phyloP scores from a whole-genome alignment of 2,888 invertebrate species.

The Halocaridina rubra region DNA sequence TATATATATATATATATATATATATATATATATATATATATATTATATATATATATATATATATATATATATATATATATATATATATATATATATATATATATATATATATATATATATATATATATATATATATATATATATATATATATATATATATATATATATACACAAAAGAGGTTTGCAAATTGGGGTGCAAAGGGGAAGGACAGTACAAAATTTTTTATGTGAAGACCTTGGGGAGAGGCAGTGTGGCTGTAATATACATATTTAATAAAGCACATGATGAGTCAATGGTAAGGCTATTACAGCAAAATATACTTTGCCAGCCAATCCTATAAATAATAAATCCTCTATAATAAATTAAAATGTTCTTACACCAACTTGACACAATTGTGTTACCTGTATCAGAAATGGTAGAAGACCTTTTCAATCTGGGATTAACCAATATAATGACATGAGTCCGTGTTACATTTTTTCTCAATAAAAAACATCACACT shows the following conservation, averaged over 20 bases:
- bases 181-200: conserved; percentile 3
- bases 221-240: conserved; percentile 50
- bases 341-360: neutral
- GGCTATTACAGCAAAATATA: conserved; percentile 55
- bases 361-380: neutral
- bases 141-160: no score
- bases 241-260: conserved; percentile 57
- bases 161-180: conserved; percentile 24
- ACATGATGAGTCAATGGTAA: conserved; percentile 51
- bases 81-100: no score
- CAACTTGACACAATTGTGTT: conserved; percentile 15
- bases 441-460: neutral
- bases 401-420: neutral
- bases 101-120: no score
- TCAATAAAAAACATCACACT: neutral
- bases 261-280: conserved; percentile 53
- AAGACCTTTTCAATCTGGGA: neutral
- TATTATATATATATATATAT: no score
- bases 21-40: no score
- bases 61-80: no score
- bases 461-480: neutral
- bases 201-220: conserved; percentile 51
- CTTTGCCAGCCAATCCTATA: conserved; percentile 38
- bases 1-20: no score
- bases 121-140: no score